Conservation (phyloP, 1,140 invertebrate species). For the Riptortus pedestris region DNA sequence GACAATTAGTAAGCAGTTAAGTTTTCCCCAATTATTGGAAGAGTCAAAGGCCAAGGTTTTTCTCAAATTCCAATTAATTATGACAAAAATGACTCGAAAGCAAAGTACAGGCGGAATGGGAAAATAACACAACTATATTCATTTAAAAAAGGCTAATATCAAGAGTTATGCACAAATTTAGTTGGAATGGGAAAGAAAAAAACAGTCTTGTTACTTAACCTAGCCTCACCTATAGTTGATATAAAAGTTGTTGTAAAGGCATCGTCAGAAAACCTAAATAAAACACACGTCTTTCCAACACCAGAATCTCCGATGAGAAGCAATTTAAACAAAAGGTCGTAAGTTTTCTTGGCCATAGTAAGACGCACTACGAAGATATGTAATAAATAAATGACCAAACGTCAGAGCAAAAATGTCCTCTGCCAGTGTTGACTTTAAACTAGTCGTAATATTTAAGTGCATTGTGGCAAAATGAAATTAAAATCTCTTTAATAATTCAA, state of each 20-base stretch:
- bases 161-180: too few species aligned
- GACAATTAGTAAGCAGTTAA: not conserved
- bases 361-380: not conserved
- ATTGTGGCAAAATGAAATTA: too few species aligned
- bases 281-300: constrained; percentile 95
- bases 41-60: constrained; percentile 19
- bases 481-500: too few species aligned
- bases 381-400: constrained; percentile 10
- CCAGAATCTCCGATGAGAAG: constrained; percentile 95
- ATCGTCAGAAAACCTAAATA: constrained; percentile 96
- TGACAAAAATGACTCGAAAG: too few species aligned
- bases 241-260: constrained; percentile 98
- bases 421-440: not conserved
- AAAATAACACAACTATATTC: too few species aligned
- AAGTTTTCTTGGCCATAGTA: constrained; percentile 86
- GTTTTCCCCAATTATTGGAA: too few species aligned
- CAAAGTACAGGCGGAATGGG: too few species aligned
- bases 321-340: constrained; percentile 96
- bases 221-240: constrained; percentile 81
- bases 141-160: too few species aligned
- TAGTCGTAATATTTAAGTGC: too few species aligned
- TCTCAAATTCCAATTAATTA: too few species aligned
- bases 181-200: too few species aligned
- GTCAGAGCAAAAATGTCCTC: constrained; percentile 11
- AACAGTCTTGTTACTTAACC: not conserved